Base-by-base conservation (phyloP, 2,113 vertebrate species). In the Tyrannus savana region DNA sequence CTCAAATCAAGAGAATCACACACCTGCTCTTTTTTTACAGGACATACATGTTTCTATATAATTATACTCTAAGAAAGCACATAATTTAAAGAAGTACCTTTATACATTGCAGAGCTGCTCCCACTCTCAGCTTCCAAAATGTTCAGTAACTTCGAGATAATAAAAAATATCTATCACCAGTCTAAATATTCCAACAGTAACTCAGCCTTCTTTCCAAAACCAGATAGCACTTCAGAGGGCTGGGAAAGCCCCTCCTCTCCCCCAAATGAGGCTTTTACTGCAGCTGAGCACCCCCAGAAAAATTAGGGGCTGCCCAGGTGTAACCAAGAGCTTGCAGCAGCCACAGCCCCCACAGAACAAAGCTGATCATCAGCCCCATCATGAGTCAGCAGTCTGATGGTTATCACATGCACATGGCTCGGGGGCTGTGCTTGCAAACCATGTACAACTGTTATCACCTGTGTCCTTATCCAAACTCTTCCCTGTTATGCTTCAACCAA, bases 31-130 rank as follows among this genome's bases (percentile, higher is more conserved):
- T 42, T 2, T 13, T 90, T 50, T 5, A 66, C 6, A 53, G 18
- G 7, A 6, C 2, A 53, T 0, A 6, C 1, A 1, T 9, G 25
- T 11, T 46, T 14, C 67, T 24, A 0, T 0, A 18, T 0, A 25
- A 62, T 21, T 2, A 6, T 3, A 21, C 9, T 21, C 30, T 13
- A 74, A 59, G 8, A 50, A 71, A 63, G 1, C 0, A 77, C 1
- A 8, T 2, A 3, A 35, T 3, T 23, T 11, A 14, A 39, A 35
- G 58, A 41, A 4, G 6, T 76, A 93, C 89, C 62, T 83, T 50
- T 24, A 28, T 4, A 11, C 4, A 25, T 3, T 10, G 27, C 16
- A 69, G 73, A 80, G 50, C 9, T 49, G 25, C 31, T 93, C 49
- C 25, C 6, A 1, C 6, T 39, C 22, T 19, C 14, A 14, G 10